Evolutionary conservation across 2,888 invertebrate species (phyloP), one percentile per base, ranked within the genome.

Genomic region (Deroplatys truncata): DNA sequence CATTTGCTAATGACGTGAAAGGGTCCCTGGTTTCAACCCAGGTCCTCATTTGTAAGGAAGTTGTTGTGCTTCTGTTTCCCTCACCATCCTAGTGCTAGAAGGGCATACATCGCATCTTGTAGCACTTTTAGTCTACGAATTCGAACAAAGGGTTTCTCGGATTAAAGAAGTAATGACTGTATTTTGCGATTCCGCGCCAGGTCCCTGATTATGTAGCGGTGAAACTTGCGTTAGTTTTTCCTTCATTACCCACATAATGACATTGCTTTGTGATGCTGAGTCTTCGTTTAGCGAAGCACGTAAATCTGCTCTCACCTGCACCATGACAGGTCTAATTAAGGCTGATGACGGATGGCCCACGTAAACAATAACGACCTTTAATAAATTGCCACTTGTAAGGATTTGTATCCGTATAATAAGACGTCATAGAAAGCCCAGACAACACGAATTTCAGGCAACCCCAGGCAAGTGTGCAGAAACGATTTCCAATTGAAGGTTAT

Each of bases 311-410:
- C 56, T 25, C 56, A 20, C 56, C 56, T 72, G 56, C 86, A 72
- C 87, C 56, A 2, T 88, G 89, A 89, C 89, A 89, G 89, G 84
- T 89, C 89, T 89, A 88, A 89, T 89, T 89, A 88, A 88, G 49
- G 49, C 4, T 16, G 85, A 88, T 89, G 89, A 88, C 89, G 88
- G 84, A 88, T 89, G 85, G 88, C 89, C 88, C 89, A 85, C 88
- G 84, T 88, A 89, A 89, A 89, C 89, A 89, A 84, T 84, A 89
- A 89, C 88, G 89, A 88, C 84, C 89, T 82, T 43, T 72, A 88
- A 88, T 84, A 88, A 89, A 89, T 88, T 84, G 89, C 88, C 84
- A 88, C 87, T 87, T 87, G 82, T 82, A 82, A 86, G 82, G 86
- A 86, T 86, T 86, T 86, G 86, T 86, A 86, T 86, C 86, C 82